Evolutionary conservation across 2,797 vertebrate genomes (phyloP), one percentile per base, ranked within the genome.

Genomic region (Cichlasoma orientale): DNA sequence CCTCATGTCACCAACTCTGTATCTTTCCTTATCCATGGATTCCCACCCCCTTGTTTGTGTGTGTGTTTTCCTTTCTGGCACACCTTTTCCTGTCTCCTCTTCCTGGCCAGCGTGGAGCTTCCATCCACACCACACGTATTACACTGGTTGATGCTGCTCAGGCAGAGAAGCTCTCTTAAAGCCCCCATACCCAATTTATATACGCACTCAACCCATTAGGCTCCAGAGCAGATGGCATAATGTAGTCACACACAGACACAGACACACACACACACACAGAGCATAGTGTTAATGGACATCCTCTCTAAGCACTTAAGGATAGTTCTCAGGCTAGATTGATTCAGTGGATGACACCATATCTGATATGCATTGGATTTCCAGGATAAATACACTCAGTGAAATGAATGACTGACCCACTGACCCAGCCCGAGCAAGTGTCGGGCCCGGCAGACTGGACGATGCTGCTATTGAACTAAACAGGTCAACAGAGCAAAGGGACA

Each of bases 41-140:
- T 71, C 47, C 27, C 61, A 27, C 7, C 25, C 11, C 9, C 38
- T 14, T 63, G 52, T 36, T 16, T 72, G 55, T 74, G 54, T 81
- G 58, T 72, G 59, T 72, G 9, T 84, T 78, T 72, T 74, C 33
- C 74, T 78, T 70, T 52, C 69, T 33, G 77, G 81, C 87, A 87
- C 86, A 89, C 80, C 86, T 87, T 89, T 92, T 90, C 84, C 80
- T 68, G 63, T 68, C 63, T 68, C 18, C 27, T 69, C 85, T 92
- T 94, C 91, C 90, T 92, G 91, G 83, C 89, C 90, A 92, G 61
- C 86, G 89, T 93, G 91, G 91, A 92, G 79, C 85, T 79, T 55
- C 1, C 72, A 79, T 27, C 27, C 75, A 79, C 82, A 90, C 76
- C 78, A 71, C 66, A 85, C 69, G 55, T 31, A 61, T 54, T 55